These are phyloP conservation scores for Chiloscyllium punctatum DNA, from an alignment of 2,797 vertebrate genomes.

Conservation along the genomic window DNA sequence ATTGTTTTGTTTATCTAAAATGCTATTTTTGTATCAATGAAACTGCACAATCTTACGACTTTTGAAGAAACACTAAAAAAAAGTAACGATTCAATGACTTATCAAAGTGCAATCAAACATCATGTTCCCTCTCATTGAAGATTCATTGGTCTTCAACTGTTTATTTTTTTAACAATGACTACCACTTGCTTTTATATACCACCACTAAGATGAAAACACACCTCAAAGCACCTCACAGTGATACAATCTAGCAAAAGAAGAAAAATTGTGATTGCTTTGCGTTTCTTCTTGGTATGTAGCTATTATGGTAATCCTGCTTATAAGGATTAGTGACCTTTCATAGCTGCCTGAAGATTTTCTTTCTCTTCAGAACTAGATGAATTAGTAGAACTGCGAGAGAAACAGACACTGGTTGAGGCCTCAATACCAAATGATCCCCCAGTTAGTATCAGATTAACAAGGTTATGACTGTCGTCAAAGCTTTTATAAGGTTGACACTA, in stretches of 20 bases:
- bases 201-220: background rate
- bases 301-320: background rate
- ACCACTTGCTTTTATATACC: background rate
- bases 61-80: too few species aligned
- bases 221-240: background rate
- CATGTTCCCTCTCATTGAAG: too few species aligned
- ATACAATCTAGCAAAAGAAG: background rate
- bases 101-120: too few species aligned
- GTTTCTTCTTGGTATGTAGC: background rate
- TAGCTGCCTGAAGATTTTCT: background rate
- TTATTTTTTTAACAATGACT: background rate
- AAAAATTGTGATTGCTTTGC: background rate
- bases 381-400: background rate
- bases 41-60: too few species aligned
- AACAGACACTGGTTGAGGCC: background rate
- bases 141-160: background rate
- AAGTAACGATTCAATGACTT: too few species aligned
- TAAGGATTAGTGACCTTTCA: background rate
- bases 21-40: too few species aligned
- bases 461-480: too few species aligned
- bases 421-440: background rate
- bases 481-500: background rate
- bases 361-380: background rate
- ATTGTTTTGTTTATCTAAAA: too few species aligned
- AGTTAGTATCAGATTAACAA: background rate